phyloP scores from a whole-genome alignment of 2,113 vertebrate genomes.

The Siniperca knerii region DNA sequence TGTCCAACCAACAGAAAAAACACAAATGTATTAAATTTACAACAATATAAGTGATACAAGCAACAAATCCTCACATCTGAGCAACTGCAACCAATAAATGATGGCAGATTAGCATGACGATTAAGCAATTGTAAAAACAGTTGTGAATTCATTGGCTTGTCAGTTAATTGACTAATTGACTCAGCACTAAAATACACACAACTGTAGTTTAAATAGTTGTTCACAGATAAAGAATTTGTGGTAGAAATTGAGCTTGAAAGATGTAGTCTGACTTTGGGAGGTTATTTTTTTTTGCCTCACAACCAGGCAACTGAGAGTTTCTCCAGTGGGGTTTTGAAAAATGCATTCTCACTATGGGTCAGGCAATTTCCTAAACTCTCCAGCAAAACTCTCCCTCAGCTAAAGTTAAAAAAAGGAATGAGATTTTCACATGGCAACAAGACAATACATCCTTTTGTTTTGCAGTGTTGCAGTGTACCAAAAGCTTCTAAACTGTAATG shows the following conservation, averaged over 20 bases:
- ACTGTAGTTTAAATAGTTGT: neutral
- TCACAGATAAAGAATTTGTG: neutral
- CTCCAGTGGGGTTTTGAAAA: conserved; percentile 44
- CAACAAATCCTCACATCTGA: neutral
- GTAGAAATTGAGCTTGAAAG: neutral
- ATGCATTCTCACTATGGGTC: conserved; percentile 34
- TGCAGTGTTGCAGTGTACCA: neutral
- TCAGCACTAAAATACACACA: neutral
- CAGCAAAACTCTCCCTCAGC: conserved; percentile 18
- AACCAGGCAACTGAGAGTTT: conserved; percentile 17
- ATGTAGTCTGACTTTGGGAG: neutral
- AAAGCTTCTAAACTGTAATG: conserved; percentile 48
- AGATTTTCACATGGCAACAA: conserved; percentile 16
- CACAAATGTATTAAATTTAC: neutral
- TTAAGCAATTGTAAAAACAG: neutral
- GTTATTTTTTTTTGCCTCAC: conserved; percentile 16
- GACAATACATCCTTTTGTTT: neutral
- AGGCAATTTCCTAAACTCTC: conserved; percentile 16
- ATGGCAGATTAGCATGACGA: too few species aligned
- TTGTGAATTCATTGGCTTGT: neutral
- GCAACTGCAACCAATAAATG: neutral
- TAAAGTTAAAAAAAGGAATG: neutral
- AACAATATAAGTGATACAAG: neutral
- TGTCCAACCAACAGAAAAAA: neutral
- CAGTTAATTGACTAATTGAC: too few species aligned